Base-by-base conservation (phyloP, 30 jellyfish, hydroid and myxozoan genomes). In the Chrysaora quinquecirrha region DNA sequence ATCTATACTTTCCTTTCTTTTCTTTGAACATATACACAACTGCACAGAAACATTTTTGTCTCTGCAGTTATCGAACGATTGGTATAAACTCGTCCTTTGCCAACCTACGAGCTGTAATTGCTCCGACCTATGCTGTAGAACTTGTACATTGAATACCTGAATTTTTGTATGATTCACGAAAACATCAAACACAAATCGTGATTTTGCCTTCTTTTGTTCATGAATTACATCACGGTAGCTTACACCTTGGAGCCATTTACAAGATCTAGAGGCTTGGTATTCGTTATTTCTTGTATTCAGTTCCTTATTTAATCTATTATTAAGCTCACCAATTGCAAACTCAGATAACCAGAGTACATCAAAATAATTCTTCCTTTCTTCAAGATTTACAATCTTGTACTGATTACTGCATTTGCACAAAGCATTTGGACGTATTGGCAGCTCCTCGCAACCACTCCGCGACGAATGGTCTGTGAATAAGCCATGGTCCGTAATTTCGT, bases 261-360 rank as follows among this genome's bases (percentile, higher is more conserved):
- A 90, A 0, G 67, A 34, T 33, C 83, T 47, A 21, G 58, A 58
- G 20, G 23, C 58, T 1, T 19, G 38, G 0, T 18, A 23, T 0
- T 29, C 43, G 0, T 23, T 30, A 11, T 30, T 46, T 29, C 47
- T 16, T 1, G 67, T 29, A 21, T 1, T 16, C 9, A 35, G 28
- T 19, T 73, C 73, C 20, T 23, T 27, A 64, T 64, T 71, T 4
- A 91, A 58, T 30, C 66, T 46, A 56, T 91, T 82, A 32, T 91
- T 91, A 10, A 91, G 66, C 49, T 48, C 30, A n/a, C 98, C 98
- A 4, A 86, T 28, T 4, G 94, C 91, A 46, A 78, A 91, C 52
- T 91, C 98, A 22, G 92, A 90, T 87, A 91, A 77, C 98, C 98
- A 91, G 2, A 67, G 56, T 9, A 90, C 67, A 22, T 86, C 77